A percentile compares a stretch with the other conserved stretches of the same genome.
Conservation (phyloP, 37 sponge, comb jelly and placozoan genomes). For the Corticium candelabrum region DNA sequence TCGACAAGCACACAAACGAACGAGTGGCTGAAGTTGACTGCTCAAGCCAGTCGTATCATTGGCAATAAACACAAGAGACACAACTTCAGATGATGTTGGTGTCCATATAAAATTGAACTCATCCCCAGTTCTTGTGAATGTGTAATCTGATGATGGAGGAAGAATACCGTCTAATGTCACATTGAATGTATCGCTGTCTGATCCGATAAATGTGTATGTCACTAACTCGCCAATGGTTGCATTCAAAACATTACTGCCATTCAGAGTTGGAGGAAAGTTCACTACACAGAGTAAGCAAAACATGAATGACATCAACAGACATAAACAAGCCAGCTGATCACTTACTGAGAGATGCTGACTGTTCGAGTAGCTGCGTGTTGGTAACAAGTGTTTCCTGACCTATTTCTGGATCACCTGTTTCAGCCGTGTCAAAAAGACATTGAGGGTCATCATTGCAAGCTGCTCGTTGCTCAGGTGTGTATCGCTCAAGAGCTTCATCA, state of each 20-base stretch:
- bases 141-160: not conserved
- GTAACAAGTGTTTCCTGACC: slow-evolving; percentile 23
- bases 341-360: not conserved
- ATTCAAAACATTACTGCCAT: not conserved
- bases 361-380: not conserved
- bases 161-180: slow-evolving; percentile 8
- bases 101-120: slow-evolving; percentile 13
- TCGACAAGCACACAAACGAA: not conserved
- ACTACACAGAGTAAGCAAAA: slow-evolving; percentile 1
- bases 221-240: slow-evolving; percentile 11
- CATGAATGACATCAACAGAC: not conserved
- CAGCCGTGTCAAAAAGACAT: slow-evolving; percentile 48
- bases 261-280: slow-evolving; percentile 15
- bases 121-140: not conserved
- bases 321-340: not conserved
- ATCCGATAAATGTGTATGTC: not conserved
- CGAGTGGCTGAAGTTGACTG: not conserved
- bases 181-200: slow-evolving; percentile 7
- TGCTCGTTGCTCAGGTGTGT: not conserved
- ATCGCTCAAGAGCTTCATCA: slow-evolving; percentile 24
- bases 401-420: slow-evolving; percentile 30
- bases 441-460: slow-evolving; percentile 19
- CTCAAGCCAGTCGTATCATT: slow-evolving; percentile 1
- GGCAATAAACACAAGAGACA: slow-evolving; percentile 19
- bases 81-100: not conserved